These are phyloP conservation scores for Synanthedon andrenaeformis DNA, from an alignment of 2,888 invertebrate genomes.

Conservation along the genomic window DNA sequence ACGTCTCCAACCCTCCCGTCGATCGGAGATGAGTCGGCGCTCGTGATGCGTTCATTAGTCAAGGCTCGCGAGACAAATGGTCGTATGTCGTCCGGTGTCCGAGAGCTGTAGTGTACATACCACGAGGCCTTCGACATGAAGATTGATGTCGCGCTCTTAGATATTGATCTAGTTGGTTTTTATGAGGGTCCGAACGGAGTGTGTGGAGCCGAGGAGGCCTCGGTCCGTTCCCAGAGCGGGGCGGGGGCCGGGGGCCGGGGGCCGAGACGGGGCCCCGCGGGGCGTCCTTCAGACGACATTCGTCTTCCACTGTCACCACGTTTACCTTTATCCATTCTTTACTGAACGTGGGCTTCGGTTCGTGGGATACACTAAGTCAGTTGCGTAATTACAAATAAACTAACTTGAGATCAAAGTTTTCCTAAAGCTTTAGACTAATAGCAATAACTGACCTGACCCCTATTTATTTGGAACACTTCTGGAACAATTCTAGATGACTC, in stretches of 20 bases:
- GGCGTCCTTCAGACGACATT: slow-evolving; percentile 30
- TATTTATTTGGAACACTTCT: too few species aligned
- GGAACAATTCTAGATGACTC: too few species aligned
- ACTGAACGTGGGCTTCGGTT: too few species aligned
- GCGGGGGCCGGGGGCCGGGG: slow-evolving; percentile 4
- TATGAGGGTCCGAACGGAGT: slow-evolving; percentile 6
- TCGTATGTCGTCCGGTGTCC: slow-evolving; percentile 10
- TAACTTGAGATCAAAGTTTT: too few species aligned
- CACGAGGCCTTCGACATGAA: slow-evolving; percentile 13
- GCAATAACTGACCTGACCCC: too few species aligned
- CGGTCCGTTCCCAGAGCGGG: slow-evolving; percentile 18
- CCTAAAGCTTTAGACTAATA: too few species aligned
- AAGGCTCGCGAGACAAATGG: slow-evolving; percentile 20
- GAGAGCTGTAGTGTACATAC: neutral
- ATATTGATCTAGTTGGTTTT: slow-evolving; percentile 40
- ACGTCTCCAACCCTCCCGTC: slow-evolving; percentile 3
- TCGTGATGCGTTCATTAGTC: slow-evolving; percentile 26
- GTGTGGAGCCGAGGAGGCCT: slow-evolving; percentile 4
- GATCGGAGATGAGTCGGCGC: neutral
- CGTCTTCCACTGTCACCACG: slow-evolving; percentile 50
- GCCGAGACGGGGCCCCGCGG: slow-evolving; percentile 10
- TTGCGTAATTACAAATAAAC: slow-evolving; percentile 1
- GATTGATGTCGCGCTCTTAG: slow-evolving; percentile 45
- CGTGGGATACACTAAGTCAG: neutral
- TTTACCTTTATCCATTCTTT: slow-evolving; percentile 5